Conservation (phyloP, 1,140 invertebrate genomes). For the Bradynema listronoti region DNA sequence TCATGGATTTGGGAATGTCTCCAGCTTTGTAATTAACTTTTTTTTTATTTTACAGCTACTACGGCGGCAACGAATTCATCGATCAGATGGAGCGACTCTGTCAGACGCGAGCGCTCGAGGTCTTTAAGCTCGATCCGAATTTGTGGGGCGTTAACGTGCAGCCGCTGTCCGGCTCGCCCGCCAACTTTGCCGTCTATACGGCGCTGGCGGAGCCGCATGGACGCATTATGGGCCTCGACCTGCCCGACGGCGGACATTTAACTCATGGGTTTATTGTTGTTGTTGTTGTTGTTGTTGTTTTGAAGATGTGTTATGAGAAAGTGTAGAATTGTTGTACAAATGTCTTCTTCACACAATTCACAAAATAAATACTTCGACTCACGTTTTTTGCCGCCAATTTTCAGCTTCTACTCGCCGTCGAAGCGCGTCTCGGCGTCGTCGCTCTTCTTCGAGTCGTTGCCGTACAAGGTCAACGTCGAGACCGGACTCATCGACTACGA, state of each 20-base stretch:
- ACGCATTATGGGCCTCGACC: constrained; percentile 86
- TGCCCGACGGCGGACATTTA: constrained; percentile 87
- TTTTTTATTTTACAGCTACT: constrained; percentile 71
- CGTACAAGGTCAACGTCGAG: constrained; percentile 79
- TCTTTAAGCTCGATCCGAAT: constrained; percentile 75
- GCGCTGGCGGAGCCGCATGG: constrained; percentile 73
- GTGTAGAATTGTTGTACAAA: too few species aligned
- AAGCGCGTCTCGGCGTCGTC: constrained; percentile 94
- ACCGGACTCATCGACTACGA: constrained; percentile 93
- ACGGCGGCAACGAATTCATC: constrained; percentile 93
- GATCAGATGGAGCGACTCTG: constrained; percentile 84
- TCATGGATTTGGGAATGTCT: too few species aligned
- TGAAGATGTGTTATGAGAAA: constrained; percentile 66
- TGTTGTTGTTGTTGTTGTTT: too few species aligned
- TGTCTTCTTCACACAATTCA: neutral
- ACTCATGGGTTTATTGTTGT: constrained; percentile 59
- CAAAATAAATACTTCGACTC: constrained; percentile 23
- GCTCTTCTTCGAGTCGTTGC: constrained; percentile 95
- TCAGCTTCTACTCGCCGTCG: constrained; percentile 80
- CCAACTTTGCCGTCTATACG: constrained; percentile 82
- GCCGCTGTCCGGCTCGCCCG: constrained; percentile 71
- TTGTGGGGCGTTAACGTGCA: constrained; percentile 92
- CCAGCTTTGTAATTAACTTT: too few species aligned
- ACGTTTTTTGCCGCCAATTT: constrained; percentile 68
- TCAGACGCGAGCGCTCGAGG: constrained; percentile 76